Evolutionary conservation across 92 coral and sea anemone genomes (phyloP).

Genomic region (Micromussa lordhowensis): DNA sequence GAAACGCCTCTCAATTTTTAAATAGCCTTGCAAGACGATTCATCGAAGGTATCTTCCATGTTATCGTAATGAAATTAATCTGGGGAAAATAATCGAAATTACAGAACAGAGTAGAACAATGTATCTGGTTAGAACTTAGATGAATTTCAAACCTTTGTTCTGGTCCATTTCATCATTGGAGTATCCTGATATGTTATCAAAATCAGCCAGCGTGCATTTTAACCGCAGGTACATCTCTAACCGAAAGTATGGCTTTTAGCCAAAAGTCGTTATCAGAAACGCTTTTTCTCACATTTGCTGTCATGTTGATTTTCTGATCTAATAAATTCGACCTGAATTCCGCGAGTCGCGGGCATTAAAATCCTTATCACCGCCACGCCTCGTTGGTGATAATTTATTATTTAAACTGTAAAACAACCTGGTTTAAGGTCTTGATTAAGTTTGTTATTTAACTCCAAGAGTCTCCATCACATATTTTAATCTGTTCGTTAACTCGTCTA

Average conservation of each 20-base stretch:
- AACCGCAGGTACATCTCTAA: neutral
- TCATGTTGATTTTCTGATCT: neutral
- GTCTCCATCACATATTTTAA: neutral
- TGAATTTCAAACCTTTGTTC: neutral
- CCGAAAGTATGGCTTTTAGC: neutral
- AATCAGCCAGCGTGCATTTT: neutral
- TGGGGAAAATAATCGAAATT: neutral
- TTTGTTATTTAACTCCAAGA: neutral
- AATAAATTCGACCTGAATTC: neutral
- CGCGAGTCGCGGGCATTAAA: neutral
- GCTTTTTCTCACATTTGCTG: neutral
- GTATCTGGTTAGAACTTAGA: neutral
- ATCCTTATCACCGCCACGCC: neutral
- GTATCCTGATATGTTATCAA: neutral
- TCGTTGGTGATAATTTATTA: slow-evolving; percentile 18
- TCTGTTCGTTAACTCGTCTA: neutral
- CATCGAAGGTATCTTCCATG: neutral
- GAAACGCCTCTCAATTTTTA: neutral
- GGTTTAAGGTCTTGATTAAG: neutral
- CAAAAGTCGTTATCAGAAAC: neutral
- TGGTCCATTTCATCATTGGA: neutral
- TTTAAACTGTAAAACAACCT: slow-evolving; percentile 8
- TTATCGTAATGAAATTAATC: neutral
- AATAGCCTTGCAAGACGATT: neutral
- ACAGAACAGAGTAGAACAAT: neutral